Evolutionary conservation across 2,888 invertebrate genomes (phyloP), one percentile per base, ranked within the genome.

Genomic region (Parochlus steinenii): DNA sequence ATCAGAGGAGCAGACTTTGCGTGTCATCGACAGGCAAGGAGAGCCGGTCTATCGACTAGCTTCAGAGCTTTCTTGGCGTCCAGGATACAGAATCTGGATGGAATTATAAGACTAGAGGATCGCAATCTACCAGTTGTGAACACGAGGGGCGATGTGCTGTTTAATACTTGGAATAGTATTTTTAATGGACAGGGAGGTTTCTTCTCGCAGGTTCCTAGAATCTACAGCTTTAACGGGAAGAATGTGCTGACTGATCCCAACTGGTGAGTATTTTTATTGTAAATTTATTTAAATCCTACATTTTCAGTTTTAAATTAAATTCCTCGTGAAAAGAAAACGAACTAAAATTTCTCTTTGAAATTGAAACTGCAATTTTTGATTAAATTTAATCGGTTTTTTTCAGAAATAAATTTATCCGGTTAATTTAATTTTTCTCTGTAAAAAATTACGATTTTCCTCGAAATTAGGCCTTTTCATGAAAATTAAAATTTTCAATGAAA

Each of bases 201-300:
- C 43, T 79, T 87, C 51, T 71, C 79, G 4, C 79, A 76, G 44
- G 71, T 77, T 37, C 80, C 86, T 8, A 71, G 83, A 45, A 80
- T 97, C 48, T 90, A 85, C 61, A 92, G 93, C 45, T 97, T 97
- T 55, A 83, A 79, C 52, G 89, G 92, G 26, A 81, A 82, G 53
- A 89, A 95, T 55, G 76, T 97, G 28, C 65, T 92, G 48, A 75
- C 75, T 15, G 90, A 93, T 60, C 69, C 77, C 16, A 68, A 73
- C 44, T 97, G 93, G 93, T 87, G 64, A 63, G 47, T 24, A n/a
- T n/a, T n/a, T 33, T 39, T 17, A 23, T n/a, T 38, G 33, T 25
- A 14, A 32, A n/a, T n/a, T 25, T 8, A 19, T 30, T 30, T 19
- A 28, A 11, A 11, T 11, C 12, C 12, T 5, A 25, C 5, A n/a